Evolutionary conservation across 2,113 vertebrate species (phyloP).

Genomic region (Cyphomyrus plagiostoma): DNA sequence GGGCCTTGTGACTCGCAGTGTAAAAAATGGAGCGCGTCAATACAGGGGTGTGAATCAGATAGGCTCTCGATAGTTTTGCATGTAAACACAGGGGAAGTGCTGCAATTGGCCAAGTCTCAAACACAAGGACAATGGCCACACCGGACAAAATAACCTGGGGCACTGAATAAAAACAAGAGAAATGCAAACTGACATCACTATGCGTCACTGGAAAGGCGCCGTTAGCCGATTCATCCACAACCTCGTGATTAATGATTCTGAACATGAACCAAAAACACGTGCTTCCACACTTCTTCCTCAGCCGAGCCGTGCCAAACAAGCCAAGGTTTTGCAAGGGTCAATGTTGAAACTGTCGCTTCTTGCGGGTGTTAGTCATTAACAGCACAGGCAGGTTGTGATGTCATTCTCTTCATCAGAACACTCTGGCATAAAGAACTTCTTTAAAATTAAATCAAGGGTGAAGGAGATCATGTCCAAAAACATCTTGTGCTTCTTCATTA

Average conservation of each 20-base stretch:
- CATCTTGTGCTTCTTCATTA: background rate
- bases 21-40: background rate
- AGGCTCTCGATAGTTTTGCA: background rate
- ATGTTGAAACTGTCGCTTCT: conserved; percentile 13
- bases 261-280: background rate
- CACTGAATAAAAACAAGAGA: background rate
- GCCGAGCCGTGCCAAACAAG: background rate
- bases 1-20: background rate
- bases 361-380: background rate
- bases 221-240: background rate
- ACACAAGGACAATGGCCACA: background rate
- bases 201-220: background rate
- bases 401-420: background rate
- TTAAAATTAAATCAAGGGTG: background rate
- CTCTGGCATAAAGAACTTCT: background rate
- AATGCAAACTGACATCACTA: background rate
- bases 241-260: background rate
- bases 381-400: background rate
- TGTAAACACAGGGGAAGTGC: background rate
- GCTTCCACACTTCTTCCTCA: background rate
- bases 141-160: background rate
- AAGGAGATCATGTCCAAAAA: background rate
- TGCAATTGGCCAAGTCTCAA: background rate
- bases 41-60: background rate
- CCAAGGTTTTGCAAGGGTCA: background rate